Percentiles rank a stretch among this genome's conserved stretches.
These are phyloP conservation scores for Halcyon badia DNA, from an alignment of 2,797 vertebrate species.

Conservation along the genomic window DNA sequence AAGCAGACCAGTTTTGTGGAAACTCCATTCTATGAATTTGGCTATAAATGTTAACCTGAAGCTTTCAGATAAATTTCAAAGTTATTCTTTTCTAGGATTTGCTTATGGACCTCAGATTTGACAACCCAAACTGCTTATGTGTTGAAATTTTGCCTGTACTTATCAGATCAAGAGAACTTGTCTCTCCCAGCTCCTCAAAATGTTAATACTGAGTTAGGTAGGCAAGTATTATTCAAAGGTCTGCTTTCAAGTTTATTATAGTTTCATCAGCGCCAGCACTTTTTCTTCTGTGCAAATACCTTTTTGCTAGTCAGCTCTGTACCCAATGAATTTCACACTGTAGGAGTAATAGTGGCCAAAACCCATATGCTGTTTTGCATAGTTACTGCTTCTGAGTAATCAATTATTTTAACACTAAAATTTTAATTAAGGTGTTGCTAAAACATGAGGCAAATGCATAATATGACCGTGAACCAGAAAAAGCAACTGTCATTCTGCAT, in stretches of 20 bases:
- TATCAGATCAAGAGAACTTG: background rate
- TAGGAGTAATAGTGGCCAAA: background rate
- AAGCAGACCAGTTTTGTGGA: background rate
- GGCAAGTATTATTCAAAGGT: background rate
- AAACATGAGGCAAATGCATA: background rate
- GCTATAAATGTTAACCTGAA: background rate
- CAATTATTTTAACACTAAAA: background rate
- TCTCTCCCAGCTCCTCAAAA: background rate
- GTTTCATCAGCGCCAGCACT: background rate
- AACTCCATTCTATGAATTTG: background rate
- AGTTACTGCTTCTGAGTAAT: background rate
- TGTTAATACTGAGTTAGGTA: background rate
- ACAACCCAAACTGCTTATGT: background rate
- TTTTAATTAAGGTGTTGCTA: background rate
- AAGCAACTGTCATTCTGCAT: background rate
- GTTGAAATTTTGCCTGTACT: background rate
- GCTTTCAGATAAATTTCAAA: background rate
- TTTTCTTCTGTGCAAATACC: background rate
- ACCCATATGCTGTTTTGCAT: background rate
- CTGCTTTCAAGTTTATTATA: background rate
- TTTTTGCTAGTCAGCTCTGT: background rate
- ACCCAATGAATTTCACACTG: background rate
- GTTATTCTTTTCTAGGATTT: background rate
- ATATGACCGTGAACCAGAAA: background rate
- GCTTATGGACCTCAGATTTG: background rate